Base-by-base conservation (phyloP, 92 coral and sea anemone species). In the Zoanthus solanderi region DNA sequence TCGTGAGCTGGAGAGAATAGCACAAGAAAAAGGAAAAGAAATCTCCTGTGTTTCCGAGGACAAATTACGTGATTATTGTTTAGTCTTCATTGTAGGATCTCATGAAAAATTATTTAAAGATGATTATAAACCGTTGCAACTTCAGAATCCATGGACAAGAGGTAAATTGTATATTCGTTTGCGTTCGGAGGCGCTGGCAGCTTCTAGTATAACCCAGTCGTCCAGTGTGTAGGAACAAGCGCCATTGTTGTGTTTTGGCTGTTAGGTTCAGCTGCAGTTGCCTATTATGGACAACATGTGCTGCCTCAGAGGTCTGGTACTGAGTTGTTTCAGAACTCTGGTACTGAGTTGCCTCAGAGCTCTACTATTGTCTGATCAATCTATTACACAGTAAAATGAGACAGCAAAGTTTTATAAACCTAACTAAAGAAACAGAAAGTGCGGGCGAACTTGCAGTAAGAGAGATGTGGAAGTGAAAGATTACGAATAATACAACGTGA, bases 131-230 rank as follows among this genome's bases (percentile, higher is more conserved):
- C 95, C 93, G 7, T 91, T 97, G 16, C 92, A 94, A 28, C 95
- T 97, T 63, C 98, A 97, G 78, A 97, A 97, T 83, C 99, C 99
- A 7, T 97, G 99, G 99, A 92, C 84, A 65, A 87, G 98, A 78
- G 99, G 99, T 46, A 93, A 91, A 84, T 88, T 97, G 63, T 97
- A 83, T 74, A 91, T 97, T 68, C 88, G 99, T 78, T 88, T 97
- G 84, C 96, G 96, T 78, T 84, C 95, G 2, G 98, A 97, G 79
- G 99, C 99, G 23, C 72, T 92, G 84, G 99, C 99, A 3, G 99
- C 99, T 6, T 88, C 98, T 32, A 78, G 91, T 4, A 88, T 93
- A n/a, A 91, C 89, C 47, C 92, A 89, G 45, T 93, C 91, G 67
- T 91, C 96, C 67, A 91, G 93, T 85, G 98, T 95, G 31, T 95